Conservation (phyloP, 23 tunicate genomes). For the Oikopleura dioica region DNA sequence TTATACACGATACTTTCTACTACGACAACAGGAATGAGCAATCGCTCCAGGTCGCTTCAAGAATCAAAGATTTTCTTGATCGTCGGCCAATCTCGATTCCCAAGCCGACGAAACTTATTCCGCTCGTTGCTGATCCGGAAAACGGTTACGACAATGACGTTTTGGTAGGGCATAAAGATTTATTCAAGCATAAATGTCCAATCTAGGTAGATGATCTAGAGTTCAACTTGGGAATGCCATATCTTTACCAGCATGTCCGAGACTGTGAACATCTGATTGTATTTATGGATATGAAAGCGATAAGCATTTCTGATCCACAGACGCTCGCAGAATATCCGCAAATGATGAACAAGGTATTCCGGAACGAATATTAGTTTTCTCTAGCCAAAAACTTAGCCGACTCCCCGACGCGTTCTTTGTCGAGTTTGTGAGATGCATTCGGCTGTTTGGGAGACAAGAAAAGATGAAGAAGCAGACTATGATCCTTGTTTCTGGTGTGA, state of each 20-base stretch:
- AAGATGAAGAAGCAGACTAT: not conserved
- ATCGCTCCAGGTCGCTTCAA: not conserved
- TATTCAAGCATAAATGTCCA: not conserved
- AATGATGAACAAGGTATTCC: not conserved
- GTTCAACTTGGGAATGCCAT: not conserved
- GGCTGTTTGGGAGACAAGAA: not conserved
- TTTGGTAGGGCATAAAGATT: not conserved
- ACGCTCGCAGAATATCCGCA: not conserved
- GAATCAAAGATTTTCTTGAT: not conserved
- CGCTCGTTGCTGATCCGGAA: not conserved
- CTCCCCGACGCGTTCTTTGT: slow-evolving; percentile 2
- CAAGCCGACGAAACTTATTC: not conserved
- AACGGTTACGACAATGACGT: not conserved
- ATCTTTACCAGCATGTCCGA: not conserved
- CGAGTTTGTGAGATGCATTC: not conserved
- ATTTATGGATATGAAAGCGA: not conserved
- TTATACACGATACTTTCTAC: not conserved
- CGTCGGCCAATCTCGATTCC: not conserved
- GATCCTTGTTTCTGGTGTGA: slow-evolving; percentile 13
- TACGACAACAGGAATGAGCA: not conserved
- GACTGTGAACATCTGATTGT: not conserved
- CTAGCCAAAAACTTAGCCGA: too few species aligned
- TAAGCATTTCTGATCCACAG: not conserved
- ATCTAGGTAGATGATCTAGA: not conserved
- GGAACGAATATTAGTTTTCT: too few species aligned